Evolutionary conservation across 2,113 vertebrate genomes (phyloP).

Genomic region (Chascanopsetta lugubris): DNA sequence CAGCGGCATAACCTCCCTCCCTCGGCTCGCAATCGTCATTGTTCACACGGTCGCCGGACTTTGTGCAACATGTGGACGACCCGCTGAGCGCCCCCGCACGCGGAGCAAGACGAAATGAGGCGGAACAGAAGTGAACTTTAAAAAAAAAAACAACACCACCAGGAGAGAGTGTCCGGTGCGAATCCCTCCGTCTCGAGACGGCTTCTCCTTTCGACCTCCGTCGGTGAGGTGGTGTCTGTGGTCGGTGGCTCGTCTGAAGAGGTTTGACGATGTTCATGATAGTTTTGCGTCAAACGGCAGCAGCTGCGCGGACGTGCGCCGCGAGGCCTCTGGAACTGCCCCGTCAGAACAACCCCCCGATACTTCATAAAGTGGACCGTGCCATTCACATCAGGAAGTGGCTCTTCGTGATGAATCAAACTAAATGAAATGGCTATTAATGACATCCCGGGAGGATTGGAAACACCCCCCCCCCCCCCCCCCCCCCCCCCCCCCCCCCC

Average conservation of each 20-base stretch:
- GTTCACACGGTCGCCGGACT: constrained; percentile 23
- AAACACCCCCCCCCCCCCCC: constrained; percentile 16
- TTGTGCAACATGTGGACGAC: constrained; percentile 26
- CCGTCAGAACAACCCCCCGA: constrained; percentile 33
- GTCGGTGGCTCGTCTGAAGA: constrained; percentile 46
- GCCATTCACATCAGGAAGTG: constrained; percentile 57
- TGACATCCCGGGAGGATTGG: constrained; percentile 59
- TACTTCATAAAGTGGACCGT: constrained; percentile 48
- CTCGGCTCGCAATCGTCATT: no score
- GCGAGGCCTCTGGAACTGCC: background rate
- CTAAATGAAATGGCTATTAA: constrained; percentile 74
- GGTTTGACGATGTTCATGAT: constrained; percentile 51
- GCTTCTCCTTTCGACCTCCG: constrained; percentile 33
- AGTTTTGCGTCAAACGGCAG: constrained; percentile 50
- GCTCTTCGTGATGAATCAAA: constrained; percentile 56
- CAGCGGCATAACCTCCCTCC: constrained; percentile 49
- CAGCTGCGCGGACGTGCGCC: constrained; percentile 20
- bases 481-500: background rate
- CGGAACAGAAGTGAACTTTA: background rate
- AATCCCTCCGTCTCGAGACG: constrained; percentile 2
- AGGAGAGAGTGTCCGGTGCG: background rate
- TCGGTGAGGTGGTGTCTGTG: constrained; percentile 45
- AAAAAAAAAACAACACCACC: background rate
- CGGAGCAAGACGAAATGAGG: background rate
- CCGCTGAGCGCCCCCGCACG: constrained; percentile 3